Percentiles rank a stretch among this genome's conserved stretches.
Evolutionary conservation across 2,113 vertebrate species (phyloP).

Genomic region (Laticauda laticaudata): DNA sequence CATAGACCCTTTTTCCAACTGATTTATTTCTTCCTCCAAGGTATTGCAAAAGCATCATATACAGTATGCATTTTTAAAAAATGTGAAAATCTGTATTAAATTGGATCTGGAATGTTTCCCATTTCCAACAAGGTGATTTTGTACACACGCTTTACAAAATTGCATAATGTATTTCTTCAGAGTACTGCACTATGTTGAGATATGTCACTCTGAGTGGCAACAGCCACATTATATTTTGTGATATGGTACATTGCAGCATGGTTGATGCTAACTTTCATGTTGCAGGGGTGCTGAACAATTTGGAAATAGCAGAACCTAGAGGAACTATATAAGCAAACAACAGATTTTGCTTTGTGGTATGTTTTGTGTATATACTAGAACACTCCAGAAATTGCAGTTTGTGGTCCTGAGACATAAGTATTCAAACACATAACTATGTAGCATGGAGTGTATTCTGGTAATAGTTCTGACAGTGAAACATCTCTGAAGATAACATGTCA

Average conservation of each 20-base stretch:
- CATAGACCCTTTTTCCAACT: not conserved
- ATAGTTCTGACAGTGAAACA: not conserved
- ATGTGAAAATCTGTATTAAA: not conserved
- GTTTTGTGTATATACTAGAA: not conserved
- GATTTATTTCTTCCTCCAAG: not conserved
- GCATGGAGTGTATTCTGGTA: not conserved
- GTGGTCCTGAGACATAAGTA: not conserved
- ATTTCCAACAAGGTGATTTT: slow-evolving; percentile 13
- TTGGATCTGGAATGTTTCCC: not conserved
- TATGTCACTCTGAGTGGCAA: not conserved
- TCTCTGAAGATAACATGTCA: not conserved
- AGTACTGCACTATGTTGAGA: not conserved
- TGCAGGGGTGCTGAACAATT: not conserved
- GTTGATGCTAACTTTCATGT: slow-evolving; percentile 1
- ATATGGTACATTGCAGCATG: slow-evolving; percentile 32
- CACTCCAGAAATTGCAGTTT: not conserved
- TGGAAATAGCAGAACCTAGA: slow-evolving; percentile 3
- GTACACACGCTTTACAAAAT: slow-evolving; percentile 25
- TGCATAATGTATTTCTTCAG: slow-evolving; percentile 8
- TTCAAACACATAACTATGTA: not conserved
- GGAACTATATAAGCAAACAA: not conserved
- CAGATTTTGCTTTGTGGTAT: fast-evolving
- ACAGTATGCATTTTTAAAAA: not conserved
- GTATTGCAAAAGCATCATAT: not conserved
- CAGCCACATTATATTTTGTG: slow-evolving; percentile 36